Conservation (phyloP, 2,888 invertebrate species). For the Synanthedon tipuliformis region DNA sequence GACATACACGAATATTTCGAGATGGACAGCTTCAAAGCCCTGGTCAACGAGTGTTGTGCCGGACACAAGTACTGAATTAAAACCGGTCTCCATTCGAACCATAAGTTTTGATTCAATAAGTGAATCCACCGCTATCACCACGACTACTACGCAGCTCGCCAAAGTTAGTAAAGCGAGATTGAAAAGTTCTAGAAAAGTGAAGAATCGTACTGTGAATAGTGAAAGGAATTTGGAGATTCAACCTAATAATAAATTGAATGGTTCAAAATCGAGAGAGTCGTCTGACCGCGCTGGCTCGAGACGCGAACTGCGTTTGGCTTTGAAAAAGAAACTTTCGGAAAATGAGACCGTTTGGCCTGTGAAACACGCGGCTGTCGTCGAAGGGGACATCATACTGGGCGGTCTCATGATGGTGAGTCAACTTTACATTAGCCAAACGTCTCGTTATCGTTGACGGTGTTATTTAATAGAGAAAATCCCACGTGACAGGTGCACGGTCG, state of each 20-base stretch:
- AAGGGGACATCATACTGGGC: conserved; percentile 86
- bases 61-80: neutral
- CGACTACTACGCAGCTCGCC: neutral
- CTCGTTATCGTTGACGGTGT: neutral
- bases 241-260: conserved; percentile 4
- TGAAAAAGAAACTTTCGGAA: conserved; percentile 24
- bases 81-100: neutral
- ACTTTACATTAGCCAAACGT: neutral
- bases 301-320: conserved; percentile 11
- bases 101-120: neutral
- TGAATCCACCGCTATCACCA: neutral
- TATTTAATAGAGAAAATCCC: neutral
- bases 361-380: conserved; percentile 82
- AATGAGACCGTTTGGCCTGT: conserved; percentile 74
- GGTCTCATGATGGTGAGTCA: conserved; percentile 85
- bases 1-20: neutral
- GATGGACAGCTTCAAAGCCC: neutral
- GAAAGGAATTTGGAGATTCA: neutral
- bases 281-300: conserved; percentile 7
- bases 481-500: conserved; percentile 76
- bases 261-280: conserved; percentile 12
- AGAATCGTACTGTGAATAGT: neutral
- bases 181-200: neutral
- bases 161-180: neutral
- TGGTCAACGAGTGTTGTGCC: neutral